Conservation (phyloP, 92 coral and sea anemone species). For the Zoanthus sansibaricus region DNA sequence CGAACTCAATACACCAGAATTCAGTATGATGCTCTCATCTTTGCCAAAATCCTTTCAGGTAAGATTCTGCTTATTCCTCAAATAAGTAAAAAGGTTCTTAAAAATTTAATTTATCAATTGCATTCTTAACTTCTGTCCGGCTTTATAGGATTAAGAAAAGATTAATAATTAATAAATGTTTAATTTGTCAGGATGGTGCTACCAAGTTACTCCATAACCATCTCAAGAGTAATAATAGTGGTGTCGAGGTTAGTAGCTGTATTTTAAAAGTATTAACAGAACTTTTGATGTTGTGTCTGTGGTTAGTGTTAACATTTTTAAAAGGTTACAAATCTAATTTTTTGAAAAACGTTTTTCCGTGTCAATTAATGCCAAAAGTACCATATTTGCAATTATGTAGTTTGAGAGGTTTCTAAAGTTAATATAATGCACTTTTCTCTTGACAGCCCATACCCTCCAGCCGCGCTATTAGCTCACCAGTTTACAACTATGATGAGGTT, state of each 20-base stretch:
- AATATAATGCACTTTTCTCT: not conserved
- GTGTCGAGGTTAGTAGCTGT: conserved; percentile 71
- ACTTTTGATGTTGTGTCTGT: not conserved
- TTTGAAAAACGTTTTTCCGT: too few species aligned
- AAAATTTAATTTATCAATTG: too few species aligned
- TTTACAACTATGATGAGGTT: conserved; percentile 73
- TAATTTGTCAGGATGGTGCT: conserved; percentile 87
- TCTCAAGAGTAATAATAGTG: conserved; percentile 86
- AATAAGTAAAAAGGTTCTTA: not conserved
- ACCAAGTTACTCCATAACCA: conserved; percentile 96
- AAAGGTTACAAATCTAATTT: too few species aligned
- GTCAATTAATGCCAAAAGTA: too few species aligned
- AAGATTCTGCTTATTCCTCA: conserved; percentile 2
- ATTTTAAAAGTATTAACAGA: too few species aligned
- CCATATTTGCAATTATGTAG: not conserved
- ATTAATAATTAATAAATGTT: too few species aligned
- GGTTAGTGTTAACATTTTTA: not conserved
- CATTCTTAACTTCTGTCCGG: too few species aligned
- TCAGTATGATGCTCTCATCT: conserved; percentile 96
- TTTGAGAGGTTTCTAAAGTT: not conserved
- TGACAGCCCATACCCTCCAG: conserved; percentile 75
- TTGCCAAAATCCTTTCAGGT: conserved; percentile 99
- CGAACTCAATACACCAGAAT: conserved; percentile 97
- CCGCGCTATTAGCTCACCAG: conserved; percentile 67
- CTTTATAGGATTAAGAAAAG: not conserved